Evolutionary conservation across 2,888 invertebrate species (phyloP).

Genomic region (Tolmerus cingulatus): DNA sequence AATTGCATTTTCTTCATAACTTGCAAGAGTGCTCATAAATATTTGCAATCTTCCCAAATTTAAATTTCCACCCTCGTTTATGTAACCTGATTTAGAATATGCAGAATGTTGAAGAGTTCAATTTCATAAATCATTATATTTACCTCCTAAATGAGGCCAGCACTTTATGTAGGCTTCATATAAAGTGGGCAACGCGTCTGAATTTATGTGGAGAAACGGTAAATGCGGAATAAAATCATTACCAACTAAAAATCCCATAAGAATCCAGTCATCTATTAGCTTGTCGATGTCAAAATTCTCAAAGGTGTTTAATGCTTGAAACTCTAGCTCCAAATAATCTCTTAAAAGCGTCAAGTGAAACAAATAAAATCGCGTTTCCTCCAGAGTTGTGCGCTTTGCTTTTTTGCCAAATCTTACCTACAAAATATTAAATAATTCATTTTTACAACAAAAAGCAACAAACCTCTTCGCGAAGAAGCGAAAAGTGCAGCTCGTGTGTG

Average conservation of each 20-base stretch:
- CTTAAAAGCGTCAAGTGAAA: conserved; percentile 90
- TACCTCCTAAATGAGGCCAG: conserved; percentile 85
- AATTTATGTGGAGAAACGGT: conserved; percentile 92
- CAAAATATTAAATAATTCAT: conserved; percentile 49
- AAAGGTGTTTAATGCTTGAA: conserved; percentile 69
- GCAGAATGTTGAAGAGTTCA: not conserved
- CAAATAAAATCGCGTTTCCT: conserved; percentile 91
- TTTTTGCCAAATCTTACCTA: conserved; percentile 80
- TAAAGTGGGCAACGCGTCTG: conserved; percentile 86
- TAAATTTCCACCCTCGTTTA: conserved; percentile 88
- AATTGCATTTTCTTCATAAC: conserved; percentile 78
- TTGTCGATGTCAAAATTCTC: conserved; percentile 86
- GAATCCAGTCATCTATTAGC: conserved; percentile 96
- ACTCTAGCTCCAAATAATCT: conserved; percentile 93
- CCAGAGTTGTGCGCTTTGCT: conserved; percentile 76
- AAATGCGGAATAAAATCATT: conserved; percentile 98
- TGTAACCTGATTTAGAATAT: conserved; percentile 73
- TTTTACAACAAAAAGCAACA: conserved; percentile 28
- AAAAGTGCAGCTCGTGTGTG: conserved; percentile 95
- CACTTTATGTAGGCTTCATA: conserved; percentile 89
- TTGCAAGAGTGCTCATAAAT: conserved; percentile 65
- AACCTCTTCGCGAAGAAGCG: conserved; percentile 92
- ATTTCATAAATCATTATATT: conserved; percentile 44
- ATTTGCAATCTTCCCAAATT: conserved; percentile 83
- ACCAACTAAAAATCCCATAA: conserved; percentile 96